Conservation (phyloP, 1,140 invertebrate genomes). For the Eupeodes corollae region DNA sequence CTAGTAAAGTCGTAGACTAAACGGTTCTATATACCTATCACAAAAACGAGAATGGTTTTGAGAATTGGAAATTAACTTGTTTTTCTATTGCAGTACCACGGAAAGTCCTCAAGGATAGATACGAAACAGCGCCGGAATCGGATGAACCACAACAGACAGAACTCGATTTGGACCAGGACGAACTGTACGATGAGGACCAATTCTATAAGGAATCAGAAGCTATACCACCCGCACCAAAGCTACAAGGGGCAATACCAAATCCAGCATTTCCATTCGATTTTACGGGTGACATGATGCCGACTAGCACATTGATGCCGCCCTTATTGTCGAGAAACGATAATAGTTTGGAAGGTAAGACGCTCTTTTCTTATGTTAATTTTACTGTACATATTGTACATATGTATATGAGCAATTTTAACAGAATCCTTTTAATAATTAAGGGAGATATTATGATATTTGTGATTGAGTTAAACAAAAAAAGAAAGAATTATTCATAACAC, state of each 20-base stretch:
- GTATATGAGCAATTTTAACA: too few relatives aligned
- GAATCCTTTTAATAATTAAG: too few relatives aligned
- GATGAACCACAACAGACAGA: constrained; percentile 50
- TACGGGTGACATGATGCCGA: constrained; percentile 6
- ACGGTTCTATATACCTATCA: too few relatives aligned
- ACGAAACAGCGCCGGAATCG: constrained; percentile 55
- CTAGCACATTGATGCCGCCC: constrained; percentile 20
- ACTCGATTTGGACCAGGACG: constrained; percentile 37
- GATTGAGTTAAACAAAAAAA: too few relatives aligned
- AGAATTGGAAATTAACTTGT: background rate
- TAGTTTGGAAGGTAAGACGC: constrained; percentile 21
- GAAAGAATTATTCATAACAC: too few relatives aligned
- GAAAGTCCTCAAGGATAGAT: constrained; percentile 65
- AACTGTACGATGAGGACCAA: constrained; percentile 37
- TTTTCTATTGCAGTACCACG: constrained; percentile 57
- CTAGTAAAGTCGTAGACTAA: too few relatives aligned
- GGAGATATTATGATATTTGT: too few relatives aligned
- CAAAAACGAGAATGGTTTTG: too few relatives aligned
- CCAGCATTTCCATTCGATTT: constrained; percentile 17
- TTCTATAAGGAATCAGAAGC: constrained; percentile 32
- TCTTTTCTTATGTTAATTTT: background rate
- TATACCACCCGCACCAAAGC: constrained; percentile 25
- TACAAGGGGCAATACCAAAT: constrained; percentile 24
- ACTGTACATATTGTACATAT: too few relatives aligned
- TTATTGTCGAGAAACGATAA: constrained; percentile 17